These are phyloP conservation scores for Meteorus cinctellus DNA, from an alignment of 2,888 invertebrate genomes.

Conservation along the genomic window DNA sequence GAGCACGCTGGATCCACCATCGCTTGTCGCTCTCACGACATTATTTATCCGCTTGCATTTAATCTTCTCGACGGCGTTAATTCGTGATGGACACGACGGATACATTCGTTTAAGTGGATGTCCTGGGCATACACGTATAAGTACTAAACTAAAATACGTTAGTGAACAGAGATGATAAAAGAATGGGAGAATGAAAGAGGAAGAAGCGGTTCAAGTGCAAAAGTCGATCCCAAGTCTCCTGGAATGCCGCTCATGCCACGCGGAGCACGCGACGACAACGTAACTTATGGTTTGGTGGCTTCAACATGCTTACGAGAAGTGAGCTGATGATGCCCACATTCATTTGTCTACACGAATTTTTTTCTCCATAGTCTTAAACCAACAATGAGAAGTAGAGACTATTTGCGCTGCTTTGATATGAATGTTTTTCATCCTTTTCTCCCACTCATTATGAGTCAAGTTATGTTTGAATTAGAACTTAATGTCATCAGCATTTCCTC, in stretches of 20 bases:
- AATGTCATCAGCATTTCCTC: too few species aligned
- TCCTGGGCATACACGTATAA: slow-evolving; percentile 10
- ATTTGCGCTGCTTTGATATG: neutral
- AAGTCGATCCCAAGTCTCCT: slow-evolving; percentile 41
- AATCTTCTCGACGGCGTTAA: slow-evolving; percentile 32
- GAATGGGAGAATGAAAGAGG: slow-evolving; percentile 11
- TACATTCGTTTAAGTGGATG: slow-evolving; percentile 35
- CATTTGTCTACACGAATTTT: neutral
- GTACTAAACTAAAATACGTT: slow-evolving; percentile 7
- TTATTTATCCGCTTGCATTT: slow-evolving; percentile 31
- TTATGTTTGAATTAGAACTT: neutral
- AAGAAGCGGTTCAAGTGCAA: slow-evolving; percentile 38
- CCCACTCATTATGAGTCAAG: neutral
- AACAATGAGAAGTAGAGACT: neutral
- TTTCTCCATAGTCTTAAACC: neutral
- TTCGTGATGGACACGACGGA: slow-evolving; percentile 41
- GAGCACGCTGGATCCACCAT: neutral
- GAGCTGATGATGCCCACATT: neutral
- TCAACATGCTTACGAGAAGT: slow-evolving; percentile 27
- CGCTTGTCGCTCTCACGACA: slow-evolving; percentile 23
- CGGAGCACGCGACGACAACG: slow-evolving; percentile 40
- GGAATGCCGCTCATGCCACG: slow-evolving; percentile 41
- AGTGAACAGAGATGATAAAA: slow-evolving; percentile 1
- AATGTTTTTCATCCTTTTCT: neutral
- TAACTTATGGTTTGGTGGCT: slow-evolving; percentile 39